A percentile compares a stretch with the other conserved stretches of the same genome.
These are phyloP conservation scores for Tolypeutes matacus DNA, from an alignment of 2,797 vertebrate species.

Conservation along the genomic window DNA sequence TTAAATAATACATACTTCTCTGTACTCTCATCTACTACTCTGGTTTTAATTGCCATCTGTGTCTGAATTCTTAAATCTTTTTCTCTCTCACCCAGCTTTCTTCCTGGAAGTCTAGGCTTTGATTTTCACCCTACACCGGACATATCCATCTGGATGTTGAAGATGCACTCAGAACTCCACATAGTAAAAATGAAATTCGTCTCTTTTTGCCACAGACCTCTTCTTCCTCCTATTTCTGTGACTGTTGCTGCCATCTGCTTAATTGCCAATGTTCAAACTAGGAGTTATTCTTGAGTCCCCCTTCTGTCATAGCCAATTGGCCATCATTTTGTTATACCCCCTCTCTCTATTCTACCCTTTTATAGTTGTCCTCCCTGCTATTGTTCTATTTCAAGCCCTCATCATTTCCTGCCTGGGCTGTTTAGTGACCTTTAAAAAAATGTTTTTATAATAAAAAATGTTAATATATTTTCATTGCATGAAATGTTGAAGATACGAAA, in stretches of 20 bases:
- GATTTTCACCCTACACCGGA: not conserved
- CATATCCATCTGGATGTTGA: not conserved
- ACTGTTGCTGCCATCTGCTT: not conserved
- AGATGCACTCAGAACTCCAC: not conserved
- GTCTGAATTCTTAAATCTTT: conserved; percentile 35
- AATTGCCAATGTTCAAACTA: not conserved
- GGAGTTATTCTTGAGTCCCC: not conserved
- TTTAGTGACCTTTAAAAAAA: conserved; percentile 53
- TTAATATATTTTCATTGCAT: conserved; percentile 50
- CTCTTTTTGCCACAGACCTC: not conserved
- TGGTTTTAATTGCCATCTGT: not conserved
- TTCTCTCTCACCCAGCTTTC: not conserved
- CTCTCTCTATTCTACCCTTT: not conserved
- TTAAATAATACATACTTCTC: not conserved
- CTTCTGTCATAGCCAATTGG: not conserved
- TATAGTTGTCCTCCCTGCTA: not conserved
- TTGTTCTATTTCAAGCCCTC: conserved; percentile 40
- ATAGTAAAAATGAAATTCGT: conserved; percentile 3
- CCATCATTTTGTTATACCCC: not conserved
- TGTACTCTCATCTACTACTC: not conserved
- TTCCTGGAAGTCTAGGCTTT: not conserved
- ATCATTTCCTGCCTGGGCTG: conserved; percentile 55
- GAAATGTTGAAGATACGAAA: conserved; percentile 52
- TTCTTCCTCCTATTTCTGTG: not conserved
- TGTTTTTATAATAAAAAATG: conserved; percentile 56